Base-by-base conservation (phyloP, 2,113 vertebrate species). In the Dermatemys mawii region DNA sequence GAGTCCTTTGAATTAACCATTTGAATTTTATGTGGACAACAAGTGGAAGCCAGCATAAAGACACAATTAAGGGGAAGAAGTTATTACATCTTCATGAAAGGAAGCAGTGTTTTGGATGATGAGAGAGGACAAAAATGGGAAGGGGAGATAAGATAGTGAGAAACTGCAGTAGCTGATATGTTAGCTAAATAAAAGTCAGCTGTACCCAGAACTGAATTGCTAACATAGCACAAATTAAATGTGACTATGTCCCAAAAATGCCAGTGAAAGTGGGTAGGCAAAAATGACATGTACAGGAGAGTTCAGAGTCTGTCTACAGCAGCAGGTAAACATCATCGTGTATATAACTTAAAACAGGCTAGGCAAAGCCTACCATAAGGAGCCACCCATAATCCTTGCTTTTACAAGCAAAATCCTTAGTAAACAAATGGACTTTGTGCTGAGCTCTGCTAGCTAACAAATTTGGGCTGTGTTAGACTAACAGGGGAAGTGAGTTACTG, bases 11-110 rank as follows among this genome's bases (percentile, higher is more conserved):
- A 90, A 93, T n/a, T 73, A 89, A 97, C 97, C 96, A 78, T 88
- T 96, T 92, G 92, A 41, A 93, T 93, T 93, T 95, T 97, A 83
- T 88, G 27, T 78, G 46, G 46, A 90, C 82, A 90, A 94, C 49
- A 11, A 91, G 90, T 11, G 51, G 60, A 83, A 7, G 10, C 19
- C 87, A 91, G n/a, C 70, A 17, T 16, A 63, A 67, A 67, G 16
- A 67, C 16, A n/a, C 60, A n/a, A 67, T 35, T 35, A n/a, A n/a
- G 14, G 35, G 63, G 32, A n/a, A 67, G 63, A n/a, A 5, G 17
- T 67, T n/a, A 57, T 57, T 57, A 67, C 17, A n/a, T 67, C 63
- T n/a, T n/a, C 63, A 67, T 8, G 35, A 67, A 67, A 67, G 63
- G 63, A 67, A 67, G 35, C 35, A 67, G 63, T n/a, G 35, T 67